These are phyloP conservation scores for Rhegmatorhina hoffmannsi DNA, from an alignment of 2,113 vertebrate genomes.

Conservation along the genomic window DNA sequence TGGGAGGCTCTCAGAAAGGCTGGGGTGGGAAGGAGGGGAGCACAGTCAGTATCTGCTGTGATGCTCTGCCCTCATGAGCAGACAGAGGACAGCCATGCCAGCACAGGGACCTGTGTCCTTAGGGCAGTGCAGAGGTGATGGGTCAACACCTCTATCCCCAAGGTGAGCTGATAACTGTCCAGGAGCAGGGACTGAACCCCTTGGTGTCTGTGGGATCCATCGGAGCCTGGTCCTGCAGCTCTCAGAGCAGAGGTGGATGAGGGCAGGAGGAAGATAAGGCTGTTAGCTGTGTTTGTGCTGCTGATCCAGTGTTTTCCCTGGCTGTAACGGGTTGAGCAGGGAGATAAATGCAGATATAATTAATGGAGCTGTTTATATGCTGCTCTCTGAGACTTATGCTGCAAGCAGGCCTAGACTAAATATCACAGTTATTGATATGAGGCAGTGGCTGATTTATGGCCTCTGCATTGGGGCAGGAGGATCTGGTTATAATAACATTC, in stretches of 20 bases:
- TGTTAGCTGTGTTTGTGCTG: not conserved
- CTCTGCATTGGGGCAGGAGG: not conserved
- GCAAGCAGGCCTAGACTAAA: constrained; percentile 39
- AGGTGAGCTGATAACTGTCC: not conserved
- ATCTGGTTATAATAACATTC: constrained; percentile 30
- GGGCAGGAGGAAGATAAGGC: not conserved
- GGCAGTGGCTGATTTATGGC: not conserved
- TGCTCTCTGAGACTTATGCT: not conserved
- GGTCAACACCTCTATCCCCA: not conserved
- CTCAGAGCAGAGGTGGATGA: not conserved
- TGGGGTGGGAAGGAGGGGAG: not conserved
- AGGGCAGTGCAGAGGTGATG: not conserved
- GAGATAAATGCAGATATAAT: constrained; percentile 12
- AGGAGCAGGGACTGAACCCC: not conserved
- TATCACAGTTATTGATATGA: constrained; percentile 13
- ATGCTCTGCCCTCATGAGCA: not conserved
- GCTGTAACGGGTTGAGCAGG: not conserved
- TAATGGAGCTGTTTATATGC: constrained; percentile 10
- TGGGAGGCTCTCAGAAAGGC: not conserved
- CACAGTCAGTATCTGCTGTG: not conserved
- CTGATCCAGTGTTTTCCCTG: not conserved
- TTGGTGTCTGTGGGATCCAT: not conserved
- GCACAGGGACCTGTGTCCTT: not conserved
- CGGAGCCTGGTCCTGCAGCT: accelerated
- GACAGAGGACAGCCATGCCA: not conserved